Evolutionary conservation across 2,797 vertebrate species (phyloP), one percentile per base, ranked within the genome.

Genomic region (Oreortyx pictus): DNA sequence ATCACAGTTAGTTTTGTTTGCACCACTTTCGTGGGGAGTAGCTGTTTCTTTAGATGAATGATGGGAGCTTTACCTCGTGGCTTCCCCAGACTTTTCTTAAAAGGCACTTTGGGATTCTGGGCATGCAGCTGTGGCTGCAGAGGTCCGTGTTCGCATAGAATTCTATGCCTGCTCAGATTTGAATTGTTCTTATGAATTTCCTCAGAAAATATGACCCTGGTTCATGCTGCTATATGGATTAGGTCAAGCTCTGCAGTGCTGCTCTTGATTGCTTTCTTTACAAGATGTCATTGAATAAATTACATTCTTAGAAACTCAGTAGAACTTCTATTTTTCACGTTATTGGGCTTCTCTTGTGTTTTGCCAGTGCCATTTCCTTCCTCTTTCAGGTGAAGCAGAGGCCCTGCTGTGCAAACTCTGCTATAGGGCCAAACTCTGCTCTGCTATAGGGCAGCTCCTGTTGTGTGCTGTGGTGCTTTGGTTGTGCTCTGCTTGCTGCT

Each of bases 391-490:
- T 17, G 18, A 54, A 24, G 64, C 18, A 6, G 47, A 37, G 72
- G 47, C 11, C 31, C 16, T 12, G 5, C 27, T 3, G 17, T 37
- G 20, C 4, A 43, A 17, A 35, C 14, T 13, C 1, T 3, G 37
- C 65, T 70, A 41, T 41, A 41, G 39, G 39, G 13, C 39, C 4
- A 43, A 17, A 35, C 18, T 13, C 1, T 3, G 37, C 65, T 70
- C 3, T 3, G 18, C 19, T 18, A 14, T 0, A 5, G 43, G 23
- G 47, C 24, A 13, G 8, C 43, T 6, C 5, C 23, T 20, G 44
- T 7, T 18, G 33, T 6, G 47, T 5, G 15, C 3, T 14, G 43
- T 20, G n/a, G 19, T 11, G 35, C 60, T 31, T 60, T 37, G 25
- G 65, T 66, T 52, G 23, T 2, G 6, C 39, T 80, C 52, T 1